phyloP scores from a whole-genome alignment of 2,113 vertebrate species.

The Poeciliopsis prolifica region DNA sequence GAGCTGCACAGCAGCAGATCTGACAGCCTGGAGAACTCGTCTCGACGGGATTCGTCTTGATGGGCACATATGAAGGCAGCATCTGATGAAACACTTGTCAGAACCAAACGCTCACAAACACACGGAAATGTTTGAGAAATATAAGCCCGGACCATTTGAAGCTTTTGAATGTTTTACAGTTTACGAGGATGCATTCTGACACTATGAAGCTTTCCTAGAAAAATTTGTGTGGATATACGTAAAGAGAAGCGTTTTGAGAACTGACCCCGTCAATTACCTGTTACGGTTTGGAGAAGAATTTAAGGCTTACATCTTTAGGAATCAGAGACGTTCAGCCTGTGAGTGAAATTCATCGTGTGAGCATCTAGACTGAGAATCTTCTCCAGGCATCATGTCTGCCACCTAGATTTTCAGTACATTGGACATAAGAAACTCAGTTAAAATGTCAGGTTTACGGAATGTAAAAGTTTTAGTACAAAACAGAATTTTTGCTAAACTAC shows the following conservation, averaged over 20 bases:
- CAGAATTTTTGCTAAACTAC: too few species aligned
- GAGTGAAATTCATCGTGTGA: background rate
- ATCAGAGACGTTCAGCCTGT: background rate
- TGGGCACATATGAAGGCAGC: constrained; percentile 14
- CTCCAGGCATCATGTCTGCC: too few species aligned
- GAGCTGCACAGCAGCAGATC: constrained; percentile 41
- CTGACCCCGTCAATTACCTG: background rate
- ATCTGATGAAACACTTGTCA: constrained; percentile 12
- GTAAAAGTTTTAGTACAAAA: background rate
- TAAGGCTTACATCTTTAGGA: background rate
- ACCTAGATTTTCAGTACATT: background rate
- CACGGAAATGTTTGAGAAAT: background rate
- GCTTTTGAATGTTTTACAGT: background rate
- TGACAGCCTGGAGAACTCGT: constrained; percentile 40
- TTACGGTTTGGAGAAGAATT: background rate
- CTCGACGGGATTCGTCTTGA: constrained; percentile 51
- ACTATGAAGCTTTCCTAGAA: background rate
- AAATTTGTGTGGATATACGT: background rate
- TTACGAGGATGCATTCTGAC: background rate
- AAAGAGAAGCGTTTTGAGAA: background rate
- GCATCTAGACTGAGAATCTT: background rate
- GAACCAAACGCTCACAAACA: background rate
- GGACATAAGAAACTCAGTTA: background rate
- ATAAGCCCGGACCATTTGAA: too few species aligned
- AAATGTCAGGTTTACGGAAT: background rate